Base-by-base conservation (phyloP, 2,888 invertebrate species). In the Euphydryas editha region DNA sequence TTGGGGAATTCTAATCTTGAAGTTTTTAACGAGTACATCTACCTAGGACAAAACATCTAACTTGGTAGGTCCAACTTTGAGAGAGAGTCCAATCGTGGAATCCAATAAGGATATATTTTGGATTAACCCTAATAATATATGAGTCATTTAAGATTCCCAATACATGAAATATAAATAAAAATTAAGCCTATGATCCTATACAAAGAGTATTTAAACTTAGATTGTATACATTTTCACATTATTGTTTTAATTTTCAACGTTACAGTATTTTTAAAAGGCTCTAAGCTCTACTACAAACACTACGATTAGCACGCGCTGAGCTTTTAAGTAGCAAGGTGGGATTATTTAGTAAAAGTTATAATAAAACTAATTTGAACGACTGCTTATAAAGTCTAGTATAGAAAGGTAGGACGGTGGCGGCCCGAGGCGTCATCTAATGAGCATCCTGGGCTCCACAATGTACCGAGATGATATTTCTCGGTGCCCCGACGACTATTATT, bases 371-470 rank as follows among this genome's bases (percentile, higher is more conserved):
- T 76, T 75, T 75, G 67, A 72, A 59, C 54, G 67, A 69, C 68
- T 70, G 72, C 63, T 67, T 69, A 70, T 69, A 64, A 71, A 68
- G 68, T 63, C 64, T 71, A 71, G 74, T 72, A 68, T 71, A 72
- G 74, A 75, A 54, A 77, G 72, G 75, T 74, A 67, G 75, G 72
- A 69, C 69, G 72, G 64, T 56, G 62, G 76, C 70, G 76, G 84
- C 90, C 90, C 76, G 80, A 78, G 89, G 91, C 88, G 84, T 85
- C 87, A 87, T 87, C 91, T 92, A 92, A 92, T 91, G 91, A 92
- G 91, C 91, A 88, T 92, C 91, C 91, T 89, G 91, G 85, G 82
- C 80, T 84, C 85, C 89, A 90, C 90, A 91, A 90, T 91, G 87
- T 90, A 87, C 87, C 75, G 85, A 87, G 88, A 87, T 88, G 87